These are phyloP conservation scores for Gallinago jamesoni DNA, from an alignment of 2,113 vertebrate genomes.

Conservation along the genomic window DNA sequence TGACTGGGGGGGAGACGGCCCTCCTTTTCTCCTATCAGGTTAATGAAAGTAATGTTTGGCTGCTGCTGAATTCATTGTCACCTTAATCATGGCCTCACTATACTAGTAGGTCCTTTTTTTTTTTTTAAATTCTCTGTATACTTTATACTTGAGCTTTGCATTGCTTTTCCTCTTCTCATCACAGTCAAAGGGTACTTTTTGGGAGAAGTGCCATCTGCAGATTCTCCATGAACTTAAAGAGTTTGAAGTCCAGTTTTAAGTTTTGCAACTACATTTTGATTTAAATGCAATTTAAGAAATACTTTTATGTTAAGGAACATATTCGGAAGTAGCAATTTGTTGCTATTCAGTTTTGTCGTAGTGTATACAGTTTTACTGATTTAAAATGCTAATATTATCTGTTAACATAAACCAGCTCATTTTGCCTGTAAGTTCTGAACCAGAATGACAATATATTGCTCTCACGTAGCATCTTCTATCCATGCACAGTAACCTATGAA, in stretches of 20 bases:
- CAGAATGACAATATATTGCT: neutral
- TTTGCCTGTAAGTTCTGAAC: neutral
- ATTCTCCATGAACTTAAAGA: neutral
- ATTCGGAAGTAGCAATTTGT: neutral
- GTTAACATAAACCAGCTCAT: neutral
- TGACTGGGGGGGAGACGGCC: neutral
- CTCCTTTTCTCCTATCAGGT: conserved; percentile 11
- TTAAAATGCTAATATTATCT: neutral
- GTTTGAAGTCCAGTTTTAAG: neutral
- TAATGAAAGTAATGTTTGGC: neutral
- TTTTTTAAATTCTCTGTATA: neutral
- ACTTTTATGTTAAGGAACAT: neutral
- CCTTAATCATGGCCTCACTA: neutral
- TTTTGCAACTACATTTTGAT: neutral
- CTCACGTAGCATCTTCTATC: neutral
- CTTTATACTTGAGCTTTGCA: neutral
- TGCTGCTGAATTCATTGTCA: conserved; percentile 25
- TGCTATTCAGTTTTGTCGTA: neutral
- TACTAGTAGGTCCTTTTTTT: neutral
- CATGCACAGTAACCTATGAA: neutral
- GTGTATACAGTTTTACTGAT: neutral
- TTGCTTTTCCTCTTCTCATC: neutral
- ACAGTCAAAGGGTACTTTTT: neutral
- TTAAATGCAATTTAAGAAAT: neutral
- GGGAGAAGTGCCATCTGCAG: neutral